Evolutionary conservation across 2,113 vertebrate species (phyloP).

Genomic region (Lampris megalopsis): DNA sequence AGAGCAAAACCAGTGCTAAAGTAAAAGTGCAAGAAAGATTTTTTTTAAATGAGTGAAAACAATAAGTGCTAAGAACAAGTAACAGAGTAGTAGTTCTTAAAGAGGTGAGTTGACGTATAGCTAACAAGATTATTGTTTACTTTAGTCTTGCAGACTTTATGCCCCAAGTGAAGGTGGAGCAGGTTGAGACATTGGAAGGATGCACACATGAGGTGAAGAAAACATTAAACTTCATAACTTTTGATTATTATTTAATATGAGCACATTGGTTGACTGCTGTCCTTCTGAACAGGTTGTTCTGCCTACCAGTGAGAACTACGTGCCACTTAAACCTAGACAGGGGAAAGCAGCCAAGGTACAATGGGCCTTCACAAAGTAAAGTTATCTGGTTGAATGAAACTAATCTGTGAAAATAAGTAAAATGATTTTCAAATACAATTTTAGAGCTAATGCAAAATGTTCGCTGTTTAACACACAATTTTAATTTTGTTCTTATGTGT

Average conservation of each 20-base stretch:
- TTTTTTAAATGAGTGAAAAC: no score
- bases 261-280: not conserved
- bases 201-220: constrained; percentile 93
- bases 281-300: constrained; percentile 88
- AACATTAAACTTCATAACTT: constrained; percentile 26
- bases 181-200: constrained; percentile 94
- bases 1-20: no score
- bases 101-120: no score
- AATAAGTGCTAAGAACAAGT: no score
- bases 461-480: no score
- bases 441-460: no score
- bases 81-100: no score
- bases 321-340: constrained; percentile 88
- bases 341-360: constrained; percentile 97
- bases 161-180: constrained; percentile 94
- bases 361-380: not conserved
- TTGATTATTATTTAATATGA: not conserved
- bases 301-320: constrained; percentile 88
- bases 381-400: not conserved
- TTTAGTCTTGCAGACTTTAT: constrained; percentile 92
- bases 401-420: not conserved
- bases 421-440: not conserved
- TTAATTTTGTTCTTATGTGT: no score
- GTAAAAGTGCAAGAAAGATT: no score
- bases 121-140: constrained; percentile 2